Evolutionary conservation across 2,888 invertebrate species (phyloP).

Genomic region (Balanococcus diminutus): DNA sequence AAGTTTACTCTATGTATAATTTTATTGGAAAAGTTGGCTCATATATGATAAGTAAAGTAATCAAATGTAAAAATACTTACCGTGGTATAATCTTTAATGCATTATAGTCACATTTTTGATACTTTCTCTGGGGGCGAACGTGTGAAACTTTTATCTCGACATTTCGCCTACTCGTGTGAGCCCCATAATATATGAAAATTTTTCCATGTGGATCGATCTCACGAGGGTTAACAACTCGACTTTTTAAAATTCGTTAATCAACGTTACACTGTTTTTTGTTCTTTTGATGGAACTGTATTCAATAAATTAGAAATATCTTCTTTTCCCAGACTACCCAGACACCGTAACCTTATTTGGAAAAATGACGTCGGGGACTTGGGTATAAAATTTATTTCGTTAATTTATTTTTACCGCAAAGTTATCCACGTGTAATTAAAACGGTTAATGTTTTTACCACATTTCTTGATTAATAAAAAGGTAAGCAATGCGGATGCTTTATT

Average conservation of each 20-base stretch:
- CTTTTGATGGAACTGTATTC: not conserved
- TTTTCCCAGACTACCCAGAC: not conserved
- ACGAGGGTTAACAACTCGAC: not conserved
- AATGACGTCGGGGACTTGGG: not conserved
- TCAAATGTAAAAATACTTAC: not conserved
- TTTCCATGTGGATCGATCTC: not conserved
- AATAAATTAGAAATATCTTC: constrained; percentile 1
- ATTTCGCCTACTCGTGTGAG: not conserved
- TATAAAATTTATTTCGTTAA: not conserved
- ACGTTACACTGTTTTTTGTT: not conserved
- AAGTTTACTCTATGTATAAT: not conserved
- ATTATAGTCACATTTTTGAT: constrained; percentile 12
- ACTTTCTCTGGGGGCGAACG: not conserved
- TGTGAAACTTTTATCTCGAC: not conserved
- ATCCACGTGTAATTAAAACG: not conserved
- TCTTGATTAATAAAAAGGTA: constrained; percentile 3
- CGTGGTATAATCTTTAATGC: not conserved
- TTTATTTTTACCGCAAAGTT: not conserved
- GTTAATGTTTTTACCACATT: not conserved
- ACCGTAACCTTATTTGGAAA: not conserved
- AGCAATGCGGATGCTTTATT: not conserved
- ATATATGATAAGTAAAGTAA: not conserved
- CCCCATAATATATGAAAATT: not conserved
- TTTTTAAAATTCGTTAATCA: constrained; percentile 8
- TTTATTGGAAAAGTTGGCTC: not conserved